A percentile compares a stretch with the other conserved stretches of the same genome.
These are phyloP conservation scores for Eubucco bourcierii DNA, from an alignment of 2,113 vertebrate species.

Conservation along the genomic window DNA sequence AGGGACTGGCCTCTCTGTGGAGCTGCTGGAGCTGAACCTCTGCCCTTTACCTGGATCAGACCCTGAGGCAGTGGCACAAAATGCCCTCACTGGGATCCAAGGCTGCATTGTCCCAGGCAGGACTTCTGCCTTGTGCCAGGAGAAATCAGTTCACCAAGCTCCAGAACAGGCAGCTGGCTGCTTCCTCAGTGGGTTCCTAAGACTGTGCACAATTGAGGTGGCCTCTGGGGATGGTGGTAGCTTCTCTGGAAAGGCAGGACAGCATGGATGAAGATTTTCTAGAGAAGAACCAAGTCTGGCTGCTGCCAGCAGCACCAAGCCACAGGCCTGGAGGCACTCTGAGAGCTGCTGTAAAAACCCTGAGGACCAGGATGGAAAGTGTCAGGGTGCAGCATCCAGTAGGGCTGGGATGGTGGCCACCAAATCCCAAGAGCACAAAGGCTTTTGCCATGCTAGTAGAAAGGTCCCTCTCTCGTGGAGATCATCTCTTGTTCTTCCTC, in stretches of 20 bases:
- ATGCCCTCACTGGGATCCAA: fast-evolving
- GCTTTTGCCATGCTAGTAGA: not conserved
- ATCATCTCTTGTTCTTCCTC: not conserved
- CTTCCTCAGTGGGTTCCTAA: not conserved
- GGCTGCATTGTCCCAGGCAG: not conserved
- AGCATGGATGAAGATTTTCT: not conserved
- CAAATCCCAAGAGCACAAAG: not conserved
- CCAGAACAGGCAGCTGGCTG: not conserved
- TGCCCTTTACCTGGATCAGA: not conserved
- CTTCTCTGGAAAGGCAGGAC: not conserved
- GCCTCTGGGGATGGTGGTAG: not conserved
- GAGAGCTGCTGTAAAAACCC: not conserved
- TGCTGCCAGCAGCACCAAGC: not conserved
- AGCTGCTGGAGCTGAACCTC: not conserved
- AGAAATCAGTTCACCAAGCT: not conserved
- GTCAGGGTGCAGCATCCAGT: not conserved
- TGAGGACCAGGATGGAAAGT: not conserved
- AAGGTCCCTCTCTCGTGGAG: not conserved
- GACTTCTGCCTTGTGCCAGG: not conserved
- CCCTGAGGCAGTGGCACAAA: not conserved
- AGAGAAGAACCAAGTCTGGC: not conserved
- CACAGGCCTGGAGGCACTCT: not conserved
- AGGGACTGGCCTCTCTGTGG: fast-evolving
- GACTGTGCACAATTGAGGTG: not conserved
- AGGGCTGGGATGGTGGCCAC: not conserved